Conservation (phyloP, 2,113 vertebrate species). For the Hippotragus niger region DNA sequence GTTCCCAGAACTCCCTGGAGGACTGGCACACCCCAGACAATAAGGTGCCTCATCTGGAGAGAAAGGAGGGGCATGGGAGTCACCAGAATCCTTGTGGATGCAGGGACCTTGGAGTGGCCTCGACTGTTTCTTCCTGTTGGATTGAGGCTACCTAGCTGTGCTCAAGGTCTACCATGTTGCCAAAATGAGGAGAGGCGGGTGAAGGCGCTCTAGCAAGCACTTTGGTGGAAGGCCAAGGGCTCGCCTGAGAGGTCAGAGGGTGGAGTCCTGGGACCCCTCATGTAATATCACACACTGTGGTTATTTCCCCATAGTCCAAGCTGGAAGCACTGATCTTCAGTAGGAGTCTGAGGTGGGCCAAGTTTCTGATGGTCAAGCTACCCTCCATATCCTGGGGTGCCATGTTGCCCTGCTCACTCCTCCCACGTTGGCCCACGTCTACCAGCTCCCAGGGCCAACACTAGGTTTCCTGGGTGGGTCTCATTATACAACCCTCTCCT, state of each 20-base stretch:
- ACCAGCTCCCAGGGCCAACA: not conserved
- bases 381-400: too few relatives aligned
- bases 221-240: not conserved
- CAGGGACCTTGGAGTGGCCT: constrained; percentile 45
- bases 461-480: not conserved
- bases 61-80: constrained; percentile 43
- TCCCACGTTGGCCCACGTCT: not conserved
- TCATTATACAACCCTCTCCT: not conserved
- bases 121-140: not conserved
- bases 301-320: not conserved
- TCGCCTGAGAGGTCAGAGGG: not conserved
- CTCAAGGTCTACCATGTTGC: not conserved
- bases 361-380: not conserved
- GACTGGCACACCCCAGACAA: constrained; percentile 49
- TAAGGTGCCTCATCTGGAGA: constrained; percentile 35
- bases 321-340: not conserved
- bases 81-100: not conserved
- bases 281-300: accelerated
- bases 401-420: not conserved
- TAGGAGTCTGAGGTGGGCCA: not conserved
- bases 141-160: not conserved
- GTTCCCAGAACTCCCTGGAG: constrained; percentile 49
- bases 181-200: not conserved
- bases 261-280: not conserved
- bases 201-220: not conserved